Evolutionary conservation across 2,797 vertebrate genomes (phyloP), one percentile per base, ranked within the genome.

Genomic region (Phataginus tricuspis): DNA sequence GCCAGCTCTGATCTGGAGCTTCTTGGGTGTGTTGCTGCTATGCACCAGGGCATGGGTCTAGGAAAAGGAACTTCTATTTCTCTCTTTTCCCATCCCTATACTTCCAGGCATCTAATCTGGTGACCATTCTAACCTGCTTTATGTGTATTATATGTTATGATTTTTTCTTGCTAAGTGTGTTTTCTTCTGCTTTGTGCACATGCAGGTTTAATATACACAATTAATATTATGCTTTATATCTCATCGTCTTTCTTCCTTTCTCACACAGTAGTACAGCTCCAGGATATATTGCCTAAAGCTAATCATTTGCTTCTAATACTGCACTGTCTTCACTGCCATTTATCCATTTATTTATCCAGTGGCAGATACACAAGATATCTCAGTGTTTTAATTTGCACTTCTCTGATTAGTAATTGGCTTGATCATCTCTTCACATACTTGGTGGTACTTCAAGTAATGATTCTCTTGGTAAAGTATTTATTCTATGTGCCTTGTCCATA

Each of bases 331-430:
- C 12, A 61, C 61, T 10, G 39, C 37, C 23, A 6, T 45, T 88
- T 51, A 39, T 39, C 59, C 87, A 8, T 61, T 86, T 86, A 72
- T 14, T 39, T 61, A 77, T 11, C 57, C 29, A 68, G 12, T 42
- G n/a, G 6, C 49, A 51, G 31, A 75, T 72, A 7, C 72, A 59
- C 71, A 68, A 77, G 69, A 55, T 71, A 45, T 27, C 37, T 85
- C 55, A 42, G 78, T 87, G 75, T 86, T 96, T 94, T 63, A 94
- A 86, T 92, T 91, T 94, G 66, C 51, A 61, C 66, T 69, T 57
- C 84, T 94, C 49, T 57, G 31, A 79, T 95, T 63, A 84, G 87
- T 83, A 94, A 34, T 85, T 16, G 21, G 37, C 34, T 83, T 83
- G 51, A 66, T 39, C 86, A 49, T 51, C 59, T 80, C 57, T 79